Evolutionary conservation across 1,140 invertebrate genomes (phyloP).

Genomic region (Drosophila prosaltans): DNA sequence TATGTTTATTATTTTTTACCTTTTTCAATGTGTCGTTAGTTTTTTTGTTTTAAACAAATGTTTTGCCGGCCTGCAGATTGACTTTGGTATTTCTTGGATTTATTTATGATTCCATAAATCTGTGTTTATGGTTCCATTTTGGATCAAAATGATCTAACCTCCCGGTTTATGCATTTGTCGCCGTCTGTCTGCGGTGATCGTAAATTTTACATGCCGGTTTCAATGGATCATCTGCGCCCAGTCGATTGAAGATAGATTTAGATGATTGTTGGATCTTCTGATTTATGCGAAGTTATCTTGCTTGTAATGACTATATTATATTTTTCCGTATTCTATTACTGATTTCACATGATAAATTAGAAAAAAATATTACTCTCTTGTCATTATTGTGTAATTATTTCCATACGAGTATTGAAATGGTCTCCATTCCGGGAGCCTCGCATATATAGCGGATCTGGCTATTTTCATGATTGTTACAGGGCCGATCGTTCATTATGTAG

Average conservation of each 20-base stretch:
- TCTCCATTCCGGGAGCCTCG: slow-evolving; percentile 40
- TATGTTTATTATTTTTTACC: slow-evolving; percentile 81
- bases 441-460: slow-evolving; percentile 79
- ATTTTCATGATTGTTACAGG: slow-evolving; percentile 20
- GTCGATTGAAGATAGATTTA: slow-evolving; percentile 7
- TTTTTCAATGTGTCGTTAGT: slow-evolving; percentile 73
- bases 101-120: slow-evolving; percentile 71
- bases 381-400: slow-evolving; percentile 29
- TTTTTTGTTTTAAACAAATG: slow-evolving; percentile 69
- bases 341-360: too few relatives aligned
- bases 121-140: slow-evolving; percentile 49
- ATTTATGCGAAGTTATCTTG: slow-evolving; percentile 30
- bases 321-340: too few relatives aligned
- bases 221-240: not conserved
- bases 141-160: slow-evolving; percentile 52
- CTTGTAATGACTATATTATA: not conserved
- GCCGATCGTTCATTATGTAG: slow-evolving; percentile 28
- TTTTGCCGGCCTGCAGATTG: slow-evolving; percentile 34
- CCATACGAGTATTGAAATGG: slow-evolving; percentile 18
- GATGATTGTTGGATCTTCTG: slow-evolving; percentile 5
- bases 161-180: slow-evolving; percentile 26
- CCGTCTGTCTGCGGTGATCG: slow-evolving; percentile 27
- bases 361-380: too few relatives aligned
- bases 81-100: slow-evolving; percentile 46
- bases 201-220: slow-evolving; percentile 53